Percentiles rank a stretch among this genome's conserved stretches.
These are phyloP conservation scores for Gadus macrocephalus DNA, from an alignment of 2,113 vertebrate genomes.

Conservation along the genomic window DNA sequence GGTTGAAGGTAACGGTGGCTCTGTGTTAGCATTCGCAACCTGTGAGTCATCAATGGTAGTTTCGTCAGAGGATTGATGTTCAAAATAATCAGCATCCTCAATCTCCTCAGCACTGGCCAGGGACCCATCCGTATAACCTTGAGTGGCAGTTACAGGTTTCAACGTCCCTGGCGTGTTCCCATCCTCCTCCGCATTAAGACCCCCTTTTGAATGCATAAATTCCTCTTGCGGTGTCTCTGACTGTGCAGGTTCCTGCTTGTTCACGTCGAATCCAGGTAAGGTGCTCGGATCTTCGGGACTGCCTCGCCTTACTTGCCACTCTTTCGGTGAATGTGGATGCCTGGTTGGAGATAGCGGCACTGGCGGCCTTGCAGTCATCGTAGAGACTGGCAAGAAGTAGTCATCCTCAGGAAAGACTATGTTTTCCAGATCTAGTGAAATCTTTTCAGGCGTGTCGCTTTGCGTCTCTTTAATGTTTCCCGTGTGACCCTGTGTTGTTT, in stretches of 20 bases:
- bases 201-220: conserved; percentile 10
- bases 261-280: background rate
- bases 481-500: background rate
- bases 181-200: conserved; percentile 11
- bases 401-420: conserved; percentile 46
- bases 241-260: too few relatives aligned
- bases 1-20: conserved; percentile 10
- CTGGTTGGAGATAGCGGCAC: conserved; percentile 15
- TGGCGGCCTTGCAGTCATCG: conserved; percentile 21
- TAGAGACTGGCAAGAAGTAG: conserved; percentile 52
- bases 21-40: conserved; percentile 17
- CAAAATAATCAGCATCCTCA: background rate
- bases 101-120: conserved; percentile 1
- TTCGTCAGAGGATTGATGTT: conserved; percentile 8
- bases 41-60: conserved; percentile 13
- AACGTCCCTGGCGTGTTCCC: conserved; percentile 25
- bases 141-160: conserved; percentile 7
- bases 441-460: background rate
- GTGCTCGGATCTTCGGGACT: conserved; percentile 27
- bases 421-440: conserved; percentile 12
- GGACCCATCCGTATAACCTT: too few relatives aligned
- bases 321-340: conserved; percentile 23
- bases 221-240: conserved; percentile 1
- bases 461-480: conserved; percentile 2
- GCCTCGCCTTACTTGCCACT: conserved; percentile 1